Base-by-base conservation (phyloP, 1,140 invertebrate species). In the Dolichoris vasculosae region DNA sequence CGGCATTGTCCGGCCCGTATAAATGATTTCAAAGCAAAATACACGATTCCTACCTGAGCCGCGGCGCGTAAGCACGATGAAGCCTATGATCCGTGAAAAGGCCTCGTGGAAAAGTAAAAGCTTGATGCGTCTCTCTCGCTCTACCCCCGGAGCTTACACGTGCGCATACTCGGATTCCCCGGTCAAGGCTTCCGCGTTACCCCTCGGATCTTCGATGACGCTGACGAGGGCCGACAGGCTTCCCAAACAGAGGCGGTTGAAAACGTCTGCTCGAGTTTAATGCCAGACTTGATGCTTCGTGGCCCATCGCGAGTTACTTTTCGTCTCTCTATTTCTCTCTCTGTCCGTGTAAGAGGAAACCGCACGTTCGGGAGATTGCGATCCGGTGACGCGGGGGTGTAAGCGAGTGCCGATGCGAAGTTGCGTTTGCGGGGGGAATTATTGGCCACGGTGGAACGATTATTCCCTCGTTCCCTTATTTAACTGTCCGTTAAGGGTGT, bases 241-340 rank as follows among this genome's bases (percentile, higher is more conserved):
- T 88, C 89, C 89, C 91, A 92, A 93, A 85, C 69, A 77, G 90
- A 92, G 82, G 85, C 89, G 89, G 90, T 92, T 93, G 87, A 91
- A 92, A 92, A 92, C 90, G 92, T 93, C 92, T 89, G 89, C 88
- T 92, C 90, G 88, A 83, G 90, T 93, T 93, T 92, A 90, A 92
- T 91, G 91, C 91, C 88, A 90, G 89, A 91, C 86, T 90, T 90
- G 90, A 2, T 38, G 38, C 40, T 40, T 6, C 69, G 35, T 9
- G 13, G 13, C 6, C 11, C 9, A 26, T 30, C 40, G 46, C 30
- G 43, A n/a, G n/a, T n/a, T n/a, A n/a, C n/a, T n/a, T n/a, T n/a
- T n/a, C n/a, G n/a, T n/a, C n/a, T n/a, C n/a, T n/a, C n/a, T n/a
- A n/a, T n/a, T n/a, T n/a, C n/a, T n/a, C n/a, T n/a, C n/a, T n/a